A percentile compares a stretch with the other conserved stretches of the same genome.
phyloP scores from a whole-genome alignment of 1,140 invertebrate species.

The Ceratosolen solmsi region DNA sequence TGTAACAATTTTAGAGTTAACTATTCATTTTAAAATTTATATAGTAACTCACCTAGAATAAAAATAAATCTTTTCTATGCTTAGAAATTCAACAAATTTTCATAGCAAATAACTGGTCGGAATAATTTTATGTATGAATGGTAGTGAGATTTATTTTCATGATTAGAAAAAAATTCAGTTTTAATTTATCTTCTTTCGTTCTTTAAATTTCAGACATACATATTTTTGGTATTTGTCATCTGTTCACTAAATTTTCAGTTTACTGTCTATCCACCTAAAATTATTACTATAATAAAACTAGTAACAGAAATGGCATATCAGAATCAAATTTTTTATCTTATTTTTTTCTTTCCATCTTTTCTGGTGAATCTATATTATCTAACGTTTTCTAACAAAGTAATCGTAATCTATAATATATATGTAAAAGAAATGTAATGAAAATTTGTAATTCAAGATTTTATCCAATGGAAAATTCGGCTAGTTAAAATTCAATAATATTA shows the following conservation, averaged over 20 bases:
- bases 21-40: conserved; percentile 22
- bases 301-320: background rate
- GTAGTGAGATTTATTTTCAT: conserved; percentile 56
- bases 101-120: conserved; percentile 46
- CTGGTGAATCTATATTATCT: background rate
- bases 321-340: background rate
- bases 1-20: no score
- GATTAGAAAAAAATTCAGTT: conserved; percentile 53
- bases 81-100: background rate
- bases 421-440: background rate
- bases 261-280: background rate
- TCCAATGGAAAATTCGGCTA: no score
- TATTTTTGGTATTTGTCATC: background rate
- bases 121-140: conserved; percentile 57
- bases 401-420: conserved; percentile 21
- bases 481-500: no score
- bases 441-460: no score
- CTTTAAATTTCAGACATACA: no score
- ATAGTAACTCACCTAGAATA: conserved; percentile 2
- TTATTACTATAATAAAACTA: background rate
- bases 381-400: conserved; percentile 5
- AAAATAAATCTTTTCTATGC: conserved; percentile 1
- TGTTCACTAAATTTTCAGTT: background rate
- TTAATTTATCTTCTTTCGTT: no score
- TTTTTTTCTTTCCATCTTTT: background rate